These are phyloP conservation scores for Smutsia gigantea DNA, from an alignment of 2,797 vertebrate genomes.

Conservation along the genomic window DNA sequence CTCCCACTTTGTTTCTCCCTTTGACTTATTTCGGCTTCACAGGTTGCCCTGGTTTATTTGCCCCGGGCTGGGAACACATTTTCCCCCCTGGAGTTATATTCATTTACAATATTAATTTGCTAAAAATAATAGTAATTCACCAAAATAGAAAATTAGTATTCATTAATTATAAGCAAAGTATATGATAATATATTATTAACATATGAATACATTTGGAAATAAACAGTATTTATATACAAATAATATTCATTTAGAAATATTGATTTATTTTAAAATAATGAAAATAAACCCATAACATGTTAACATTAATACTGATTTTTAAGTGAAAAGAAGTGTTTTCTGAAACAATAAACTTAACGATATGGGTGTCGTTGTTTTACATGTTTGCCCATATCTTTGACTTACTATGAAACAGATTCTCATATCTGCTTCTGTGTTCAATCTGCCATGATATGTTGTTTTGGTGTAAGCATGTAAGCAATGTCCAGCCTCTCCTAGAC, in stretches of 20 bases:
- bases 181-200: not conserved
- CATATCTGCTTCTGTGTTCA: too few relatives aligned
- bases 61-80: too few relatives aligned
- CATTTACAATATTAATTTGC: not conserved
- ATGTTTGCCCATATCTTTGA: not conserved
- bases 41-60: too few relatives aligned
- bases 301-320: not conserved
- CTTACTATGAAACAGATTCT: not conserved
- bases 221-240: not conserved
- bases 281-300: not conserved
- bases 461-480: not conserved
- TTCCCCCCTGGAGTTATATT: not conserved
- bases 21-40: too few relatives aligned
- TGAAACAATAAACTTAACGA: not conserved
- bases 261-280: not conserved
- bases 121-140: not conserved
- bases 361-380: not conserved
- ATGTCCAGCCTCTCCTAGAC: not conserved
- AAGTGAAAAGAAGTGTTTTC: not conserved
- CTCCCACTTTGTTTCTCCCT: too few relatives aligned
- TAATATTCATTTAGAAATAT: not conserved
- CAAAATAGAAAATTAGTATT: not conserved
- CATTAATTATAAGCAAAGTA: not conserved
- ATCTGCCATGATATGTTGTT: not conserved
- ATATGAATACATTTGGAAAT: not conserved